Base-by-base conservation (phyloP, 2,888 invertebrate species). In the Oeneis ivallda region DNA sequence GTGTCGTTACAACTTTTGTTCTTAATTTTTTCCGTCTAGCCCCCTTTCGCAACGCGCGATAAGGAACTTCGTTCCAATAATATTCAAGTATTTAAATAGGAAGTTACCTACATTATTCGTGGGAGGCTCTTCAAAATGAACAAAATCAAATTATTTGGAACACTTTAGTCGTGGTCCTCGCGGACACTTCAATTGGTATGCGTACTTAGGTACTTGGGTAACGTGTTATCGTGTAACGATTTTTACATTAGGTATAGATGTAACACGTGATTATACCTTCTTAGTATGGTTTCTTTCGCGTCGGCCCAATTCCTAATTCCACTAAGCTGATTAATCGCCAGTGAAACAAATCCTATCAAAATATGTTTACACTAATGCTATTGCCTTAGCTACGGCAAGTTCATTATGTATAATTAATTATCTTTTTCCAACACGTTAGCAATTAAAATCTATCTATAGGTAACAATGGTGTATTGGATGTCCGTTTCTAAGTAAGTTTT, bases 321-420 rank as follows among this genome's bases (percentile, higher is more conserved):
- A 15, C 15, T 58, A 58, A 58, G 45, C 47, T 47, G 34, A 47
- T 58, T 58, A 58, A 58, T 58, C 13, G 58, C 0, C 47, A 6
- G 19, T 54, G 54, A 17, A 56, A 56, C 56, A 56, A 56, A 56
- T 56, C 56, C 41, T 19, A 56, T 56, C 56, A 56, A 41, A 56
- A 19, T 17, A 19, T 19, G 56, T 41, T 56, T 56, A 41, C 56
- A 39, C 56, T 1, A 2, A 7, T 13, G 39, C 19, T 56, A 39
- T 56, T 19, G 56, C 41, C 56, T 56, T 56, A n/a, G n/a, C n/a
- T n/a, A 56, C 56, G 11, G 11, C 50, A 8, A 53, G 9, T 53
- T n/a, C 34, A 53, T 34, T 34, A 15, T 53, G n/a, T n/a, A n/a
- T n/a, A n/a, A n/a, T n/a, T n/a, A 9, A 53, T 37, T 9, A 15